A percentile compares a stretch with the other conserved stretches of the same genome.
Conservation (phyloP, 2,888 invertebrate species). For the Watsonalla binaria region DNA sequence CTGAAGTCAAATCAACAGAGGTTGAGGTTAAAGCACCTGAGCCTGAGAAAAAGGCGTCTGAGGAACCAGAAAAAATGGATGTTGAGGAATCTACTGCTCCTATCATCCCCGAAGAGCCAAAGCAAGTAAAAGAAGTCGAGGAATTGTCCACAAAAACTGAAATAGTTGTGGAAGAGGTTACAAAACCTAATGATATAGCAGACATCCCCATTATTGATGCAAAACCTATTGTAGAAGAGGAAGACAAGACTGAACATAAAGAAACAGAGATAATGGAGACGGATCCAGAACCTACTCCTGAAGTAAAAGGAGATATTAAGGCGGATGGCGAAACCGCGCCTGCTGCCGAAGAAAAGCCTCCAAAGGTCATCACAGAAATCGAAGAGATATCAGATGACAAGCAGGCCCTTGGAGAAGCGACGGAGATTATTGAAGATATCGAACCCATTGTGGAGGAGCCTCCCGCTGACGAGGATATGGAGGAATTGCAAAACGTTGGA, state of each 20-base stretch:
- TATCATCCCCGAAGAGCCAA: constrained; percentile 14
- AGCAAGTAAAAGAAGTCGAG: constrained; percentile 17
- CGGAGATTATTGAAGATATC: constrained; percentile 49
- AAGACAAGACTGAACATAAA: constrained; percentile 44
- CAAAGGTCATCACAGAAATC: constrained; percentile 48
- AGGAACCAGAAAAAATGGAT: constrained; percentile 42
- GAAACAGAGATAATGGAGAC: constrained; percentile 50
- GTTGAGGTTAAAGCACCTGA: not conserved
- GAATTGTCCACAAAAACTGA: constrained; percentile 17
- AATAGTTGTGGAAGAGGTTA: constrained; percentile 39
- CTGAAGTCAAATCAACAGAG: not conserved
- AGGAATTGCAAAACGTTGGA: constrained; percentile 59
- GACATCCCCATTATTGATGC: constrained; percentile 34
- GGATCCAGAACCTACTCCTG: constrained; percentile 24
- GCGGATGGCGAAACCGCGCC: constrained; percentile 26
- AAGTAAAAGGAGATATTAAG: constrained; percentile 21
- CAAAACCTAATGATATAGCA: constrained; percentile 31
- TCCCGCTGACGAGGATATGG: constrained; percentile 46
- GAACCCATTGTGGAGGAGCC: constrained; percentile 64
- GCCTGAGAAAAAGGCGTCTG: constrained; percentile 8
- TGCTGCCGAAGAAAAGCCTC: constrained; percentile 35
- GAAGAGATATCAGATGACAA: constrained; percentile 54
- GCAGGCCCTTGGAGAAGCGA: constrained; percentile 40
- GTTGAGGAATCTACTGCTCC: constrained; percentile 35
- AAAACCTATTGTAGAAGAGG: constrained; percentile 43